Conservation (phyloP, 37 sponge, comb jelly and placozoan species). For the Crambe crambe region DNA sequence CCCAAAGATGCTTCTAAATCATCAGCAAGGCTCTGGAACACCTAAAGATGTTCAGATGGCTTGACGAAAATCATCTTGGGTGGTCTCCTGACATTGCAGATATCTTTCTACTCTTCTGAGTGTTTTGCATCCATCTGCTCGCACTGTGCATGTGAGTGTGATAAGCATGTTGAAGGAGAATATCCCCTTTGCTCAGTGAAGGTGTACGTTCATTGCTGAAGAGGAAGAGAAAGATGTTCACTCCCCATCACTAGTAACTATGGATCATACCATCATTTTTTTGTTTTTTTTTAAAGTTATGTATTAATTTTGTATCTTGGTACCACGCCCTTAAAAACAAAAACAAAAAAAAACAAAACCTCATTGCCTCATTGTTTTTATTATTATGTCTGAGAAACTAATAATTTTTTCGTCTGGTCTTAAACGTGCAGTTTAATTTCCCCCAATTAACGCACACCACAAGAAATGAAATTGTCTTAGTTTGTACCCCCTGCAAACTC, state of each 20-base stretch:
- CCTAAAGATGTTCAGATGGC: too few species aligned
- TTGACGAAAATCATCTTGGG: not conserved
- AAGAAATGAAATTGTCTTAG: too few species aligned
- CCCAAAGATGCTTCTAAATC: too few species aligned
- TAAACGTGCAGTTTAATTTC: too few species aligned
- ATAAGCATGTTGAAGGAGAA: not conserved
- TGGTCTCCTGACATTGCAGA: constrained; percentile 1
- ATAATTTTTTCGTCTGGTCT: too few species aligned
- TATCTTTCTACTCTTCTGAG: too few species aligned
- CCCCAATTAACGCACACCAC: too few species aligned
- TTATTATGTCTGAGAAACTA: too few species aligned
- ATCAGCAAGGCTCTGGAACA: too few species aligned
- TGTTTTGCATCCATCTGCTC: not conserved
- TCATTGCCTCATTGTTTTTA: too few species aligned
- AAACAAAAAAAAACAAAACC: too few species aligned
- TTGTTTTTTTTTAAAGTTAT: not conserved
- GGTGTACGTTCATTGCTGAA: not conserved
- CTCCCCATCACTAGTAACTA: not conserved
- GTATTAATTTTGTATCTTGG: not conserved
- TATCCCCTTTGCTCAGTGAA: not conserved
- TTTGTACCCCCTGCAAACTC: too few species aligned
- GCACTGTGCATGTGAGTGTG: not conserved
- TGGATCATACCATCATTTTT: not conserved
- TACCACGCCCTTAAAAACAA: not conserved
- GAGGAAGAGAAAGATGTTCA: not conserved